Percentiles rank a stretch among this genome's conserved stretches.
Evolutionary conservation across 1,140 invertebrate genomes (phyloP).

Genomic region (Cardiocondyla obscurior): DNA sequence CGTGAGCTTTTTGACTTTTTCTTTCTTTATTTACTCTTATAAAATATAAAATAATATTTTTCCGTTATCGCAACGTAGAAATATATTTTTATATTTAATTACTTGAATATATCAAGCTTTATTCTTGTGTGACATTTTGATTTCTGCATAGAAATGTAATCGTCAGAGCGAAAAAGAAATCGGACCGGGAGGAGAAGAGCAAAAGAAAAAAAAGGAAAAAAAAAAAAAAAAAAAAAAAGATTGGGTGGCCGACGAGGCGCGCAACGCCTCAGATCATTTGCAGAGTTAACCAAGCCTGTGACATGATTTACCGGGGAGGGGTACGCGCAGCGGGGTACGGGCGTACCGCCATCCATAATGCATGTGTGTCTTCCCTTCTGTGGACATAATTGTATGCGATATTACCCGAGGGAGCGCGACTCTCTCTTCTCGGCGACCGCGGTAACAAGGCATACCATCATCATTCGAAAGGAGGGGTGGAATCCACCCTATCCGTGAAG

Average conservation of each 20-base stretch:
- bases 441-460: constrained; percentile 82
- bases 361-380: constrained; percentile 76
- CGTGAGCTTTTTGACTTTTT: no score
- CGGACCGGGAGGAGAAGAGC: neutral
- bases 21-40: neutral
- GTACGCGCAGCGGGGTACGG: neutral
- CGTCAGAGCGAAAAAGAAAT: neutral
- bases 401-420: constrained; percentile 79
- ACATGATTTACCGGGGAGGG: constrained; percentile 75
- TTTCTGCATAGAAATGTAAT: neutral
- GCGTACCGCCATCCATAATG: constrained; percentile 76
- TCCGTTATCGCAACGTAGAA: neutral
- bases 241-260: constrained; percentile 2
- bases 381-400: constrained; percentile 82
- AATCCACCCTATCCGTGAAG: constrained; percentile 53
- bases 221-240: neutral
- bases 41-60: neutral
- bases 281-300: constrained; percentile 81
- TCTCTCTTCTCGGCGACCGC: constrained; percentile 69
- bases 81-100: neutral
- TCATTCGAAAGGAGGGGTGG: constrained; percentile 37
- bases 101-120: neutral
- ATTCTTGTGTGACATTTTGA: neutral
- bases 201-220: neutral
- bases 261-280: constrained; percentile 74